These are phyloP conservation scores for Paracanthobrama guichenoti DNA, from an alignment of 2,113 vertebrate genomes.

Conservation along the genomic window DNA sequence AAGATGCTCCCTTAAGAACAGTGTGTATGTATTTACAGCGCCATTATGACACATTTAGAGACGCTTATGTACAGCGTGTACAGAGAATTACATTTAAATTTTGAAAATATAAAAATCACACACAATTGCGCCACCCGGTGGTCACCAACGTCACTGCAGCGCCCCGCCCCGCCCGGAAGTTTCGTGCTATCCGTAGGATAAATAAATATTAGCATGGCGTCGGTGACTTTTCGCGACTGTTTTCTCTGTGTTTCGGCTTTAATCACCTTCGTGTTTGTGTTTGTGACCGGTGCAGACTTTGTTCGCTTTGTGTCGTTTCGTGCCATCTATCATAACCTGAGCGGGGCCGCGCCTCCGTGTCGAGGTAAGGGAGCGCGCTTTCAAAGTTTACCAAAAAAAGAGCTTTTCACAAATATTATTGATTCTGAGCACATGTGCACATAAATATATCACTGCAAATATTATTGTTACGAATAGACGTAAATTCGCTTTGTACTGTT, in stretches of 20 bases:
- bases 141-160: neutral
- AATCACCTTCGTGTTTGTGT: conserved; percentile 75
- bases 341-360: conserved; percentile 72
- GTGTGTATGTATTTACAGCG: too few species aligned
- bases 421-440: neutral
- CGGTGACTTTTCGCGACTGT: conserved; percentile 58
- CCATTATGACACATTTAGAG: neutral
- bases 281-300: conserved; percentile 76
- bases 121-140: neutral
- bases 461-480: neutral
- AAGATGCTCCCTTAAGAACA: too few species aligned
- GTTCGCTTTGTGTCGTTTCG: conserved; percentile 79
- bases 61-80: neutral
- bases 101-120: too few species aligned
- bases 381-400: neutral
- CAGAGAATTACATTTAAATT: too few species aligned
- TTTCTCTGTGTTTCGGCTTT: conserved; percentile 61
- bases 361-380: conserved; percentile 62
- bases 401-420: neutral
- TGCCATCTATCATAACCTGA: conserved; percentile 78
- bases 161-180: neutral
- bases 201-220: conserved; percentile 70
- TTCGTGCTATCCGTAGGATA: neutral
- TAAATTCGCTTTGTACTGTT: neutral
- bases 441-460: neutral